Evolutionary conservation across 2,888 invertebrate genomes (phyloP).

Genomic region (Amphiduros pacificus): DNA sequence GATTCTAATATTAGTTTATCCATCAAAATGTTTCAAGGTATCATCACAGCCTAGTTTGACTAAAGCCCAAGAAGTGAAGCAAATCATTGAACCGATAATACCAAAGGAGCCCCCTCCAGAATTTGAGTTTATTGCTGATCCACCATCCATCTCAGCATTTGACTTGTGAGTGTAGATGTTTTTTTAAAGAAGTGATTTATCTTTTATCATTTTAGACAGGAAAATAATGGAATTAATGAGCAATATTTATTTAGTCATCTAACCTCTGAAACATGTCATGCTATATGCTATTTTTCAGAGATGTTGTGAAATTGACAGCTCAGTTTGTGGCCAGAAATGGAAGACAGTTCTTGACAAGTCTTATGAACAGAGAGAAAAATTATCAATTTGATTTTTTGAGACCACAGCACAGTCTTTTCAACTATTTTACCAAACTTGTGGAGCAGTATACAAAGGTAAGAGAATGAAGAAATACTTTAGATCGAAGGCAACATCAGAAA

Average conservation of each 20-base stretch:
- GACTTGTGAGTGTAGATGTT: constrained; percentile 72
- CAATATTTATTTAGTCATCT: no score
- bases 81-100: constrained; percentile 52
- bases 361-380: constrained; percentile 98
- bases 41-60: no score
- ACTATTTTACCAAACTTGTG: constrained; percentile 95
- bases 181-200: not conserved
- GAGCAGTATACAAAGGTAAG: constrained; percentile 95
- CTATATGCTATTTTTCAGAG: constrained; percentile 69
- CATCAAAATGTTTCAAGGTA: no score
- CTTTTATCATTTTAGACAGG: not conserved
- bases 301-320: constrained; percentile 96
- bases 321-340: constrained; percentile 99
- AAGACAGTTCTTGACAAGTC: constrained; percentile 92
- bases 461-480: no score
- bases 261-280: no score
- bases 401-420: constrained; percentile 97
- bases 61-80: no score
- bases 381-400: constrained; percentile 98
- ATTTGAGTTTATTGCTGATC: constrained; percentile 74
- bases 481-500: no score
- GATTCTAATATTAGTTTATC: no score
- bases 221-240: not conserved
- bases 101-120: constrained; percentile 60
- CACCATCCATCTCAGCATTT: constrained; percentile 95